A percentile compares a stretch with the other conserved stretches of the same genome.
Evolutionary conservation across 2,113 vertebrate genomes (phyloP).

Genomic region (Pogonocichla stellata): DNA sequence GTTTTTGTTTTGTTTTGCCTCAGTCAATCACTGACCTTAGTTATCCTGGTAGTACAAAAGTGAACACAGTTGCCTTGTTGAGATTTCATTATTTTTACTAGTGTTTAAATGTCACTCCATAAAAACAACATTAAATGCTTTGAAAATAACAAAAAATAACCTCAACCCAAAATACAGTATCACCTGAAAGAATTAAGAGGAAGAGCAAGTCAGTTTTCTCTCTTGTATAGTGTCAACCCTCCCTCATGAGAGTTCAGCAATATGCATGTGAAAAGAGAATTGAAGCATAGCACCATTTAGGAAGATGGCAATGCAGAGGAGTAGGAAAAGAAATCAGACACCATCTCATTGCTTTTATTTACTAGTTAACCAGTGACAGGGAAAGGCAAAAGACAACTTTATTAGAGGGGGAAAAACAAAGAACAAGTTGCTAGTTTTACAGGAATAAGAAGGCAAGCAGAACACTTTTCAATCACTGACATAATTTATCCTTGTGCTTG

Average conservation of each 20-base stretch:
- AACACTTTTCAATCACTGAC: neutral
- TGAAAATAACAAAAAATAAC: neutral
- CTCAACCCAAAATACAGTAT: neutral
- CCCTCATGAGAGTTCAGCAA: neutral
- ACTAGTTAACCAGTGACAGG: neutral
- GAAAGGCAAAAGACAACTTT: neutral
- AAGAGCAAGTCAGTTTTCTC: neutral
- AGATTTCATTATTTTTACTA: neutral
- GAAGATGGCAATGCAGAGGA: neutral
- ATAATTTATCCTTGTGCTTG: neutral
- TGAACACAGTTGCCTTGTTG: neutral
- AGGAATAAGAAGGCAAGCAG: neutral
- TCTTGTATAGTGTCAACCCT: neutral
- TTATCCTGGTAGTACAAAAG: neutral
- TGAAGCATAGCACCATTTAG: neutral
- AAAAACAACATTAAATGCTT: neutral
- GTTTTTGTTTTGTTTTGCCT: neutral
- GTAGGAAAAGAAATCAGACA: neutral
- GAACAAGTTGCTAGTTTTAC: neutral
- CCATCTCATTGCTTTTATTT: neutral
- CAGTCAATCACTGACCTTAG: neutral
- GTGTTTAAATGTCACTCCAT: neutral
- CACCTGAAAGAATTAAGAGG: neutral
- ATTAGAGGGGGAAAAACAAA: neutral
- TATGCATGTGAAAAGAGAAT: neutral